These are phyloP conservation scores for Gasterosteus aculeatus DNA, from an alignment of 2,113 vertebrate genomes.

Conservation along the genomic window DNA sequence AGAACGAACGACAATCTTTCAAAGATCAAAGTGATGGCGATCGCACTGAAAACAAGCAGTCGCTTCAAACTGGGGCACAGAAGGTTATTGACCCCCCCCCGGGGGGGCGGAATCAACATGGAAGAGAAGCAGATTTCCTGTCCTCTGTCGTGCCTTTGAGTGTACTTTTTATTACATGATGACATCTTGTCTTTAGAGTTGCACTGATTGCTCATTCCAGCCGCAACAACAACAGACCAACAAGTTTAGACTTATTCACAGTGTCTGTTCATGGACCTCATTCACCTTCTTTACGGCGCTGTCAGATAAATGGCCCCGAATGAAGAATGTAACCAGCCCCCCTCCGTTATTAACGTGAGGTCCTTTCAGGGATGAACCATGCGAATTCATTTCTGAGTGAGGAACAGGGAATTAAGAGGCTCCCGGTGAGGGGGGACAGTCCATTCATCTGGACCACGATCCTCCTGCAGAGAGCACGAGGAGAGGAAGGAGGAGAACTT, in stretches of 20 bases:
- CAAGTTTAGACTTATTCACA: constrained; percentile 28
- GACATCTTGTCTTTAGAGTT: neutral
- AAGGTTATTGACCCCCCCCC: no score
- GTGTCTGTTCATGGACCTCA: no score
- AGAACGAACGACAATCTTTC: neutral
- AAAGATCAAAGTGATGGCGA: neutral
- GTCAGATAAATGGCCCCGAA: neutral
- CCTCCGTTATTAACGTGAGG: neutral
- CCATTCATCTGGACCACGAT: constrained; percentile 33
- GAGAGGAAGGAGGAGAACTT: neutral
- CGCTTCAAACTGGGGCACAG: neutral
- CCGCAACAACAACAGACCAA: neutral
- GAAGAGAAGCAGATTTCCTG: neutral
- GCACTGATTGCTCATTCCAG: neutral
- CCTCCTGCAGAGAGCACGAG: neutral
- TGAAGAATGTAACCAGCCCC: constrained; percentile 8
- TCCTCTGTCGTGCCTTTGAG: neutral
- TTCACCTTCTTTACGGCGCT: neutral
- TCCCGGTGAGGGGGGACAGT: constrained; percentile 22
- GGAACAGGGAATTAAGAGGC: constrained; percentile 21
- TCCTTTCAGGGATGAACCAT: constrained; percentile 47
- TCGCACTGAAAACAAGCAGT: neutral
- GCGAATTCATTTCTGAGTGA: constrained; percentile 43
- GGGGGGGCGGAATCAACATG: neutral
- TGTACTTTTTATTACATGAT: neutral